phyloP scores from a whole-genome alignment of 2,113 vertebrate genomes.

The Heterotis niloticus region DNA sequence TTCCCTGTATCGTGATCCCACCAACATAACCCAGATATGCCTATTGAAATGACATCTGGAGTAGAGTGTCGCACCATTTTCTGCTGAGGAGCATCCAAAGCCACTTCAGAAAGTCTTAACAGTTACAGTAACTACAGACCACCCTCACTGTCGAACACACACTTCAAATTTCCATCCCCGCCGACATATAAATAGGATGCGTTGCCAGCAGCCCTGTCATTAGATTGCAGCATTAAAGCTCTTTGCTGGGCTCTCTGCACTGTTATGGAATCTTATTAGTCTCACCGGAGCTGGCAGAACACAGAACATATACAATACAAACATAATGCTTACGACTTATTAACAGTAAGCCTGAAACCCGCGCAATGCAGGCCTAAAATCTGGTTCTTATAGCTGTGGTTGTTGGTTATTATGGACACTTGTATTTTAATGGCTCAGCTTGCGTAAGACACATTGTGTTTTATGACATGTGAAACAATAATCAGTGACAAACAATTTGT shows the following conservation, averaged over 20 bases:
- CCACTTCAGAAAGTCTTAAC: constrained; percentile 15
- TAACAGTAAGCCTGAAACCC: neutral
- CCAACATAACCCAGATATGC: constrained; percentile 9
- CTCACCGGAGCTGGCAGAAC: neutral
- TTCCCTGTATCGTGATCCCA: neutral
- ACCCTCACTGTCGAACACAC: constrained; percentile 17
- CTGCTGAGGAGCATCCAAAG: constrained; percentile 6
- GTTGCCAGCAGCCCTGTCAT: constrained; percentile 22
- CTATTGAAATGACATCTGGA: neutral
- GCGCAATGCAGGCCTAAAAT: neutral
- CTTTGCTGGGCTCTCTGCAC: neutral
- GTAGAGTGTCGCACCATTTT: neutral
- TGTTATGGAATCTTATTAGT: neutral
- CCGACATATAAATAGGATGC: constrained; percentile 10
- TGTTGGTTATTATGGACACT: neutral
- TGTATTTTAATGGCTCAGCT: no score
- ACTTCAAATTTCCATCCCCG: constrained; percentile 24
- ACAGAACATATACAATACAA: neutral
- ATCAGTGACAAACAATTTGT: no score
- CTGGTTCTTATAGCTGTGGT: neutral
- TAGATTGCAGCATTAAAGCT: constrained; percentile 12
- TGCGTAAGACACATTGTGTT: neutral
- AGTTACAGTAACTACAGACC: constrained; percentile 29
- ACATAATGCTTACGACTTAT: neutral
- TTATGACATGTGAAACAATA: neutral